Evolutionary conservation across 2,888 invertebrate species (phyloP).

Genomic region (Chrysolina americana): DNA sequence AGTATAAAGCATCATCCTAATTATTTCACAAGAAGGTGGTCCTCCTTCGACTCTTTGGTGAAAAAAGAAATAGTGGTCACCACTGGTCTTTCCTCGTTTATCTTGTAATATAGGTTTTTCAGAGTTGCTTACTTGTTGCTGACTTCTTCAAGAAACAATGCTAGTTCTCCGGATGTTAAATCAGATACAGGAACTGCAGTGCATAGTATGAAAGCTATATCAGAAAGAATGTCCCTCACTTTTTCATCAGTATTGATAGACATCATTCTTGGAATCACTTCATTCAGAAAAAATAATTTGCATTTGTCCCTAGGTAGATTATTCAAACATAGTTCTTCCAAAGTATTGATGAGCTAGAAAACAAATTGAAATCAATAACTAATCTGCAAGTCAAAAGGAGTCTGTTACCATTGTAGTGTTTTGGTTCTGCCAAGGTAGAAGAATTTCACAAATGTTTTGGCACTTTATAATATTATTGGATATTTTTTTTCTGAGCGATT

Average conservation of each 20-base stretch:
- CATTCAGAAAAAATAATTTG: constrained; percentile 44
- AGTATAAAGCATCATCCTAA: too few species aligned
- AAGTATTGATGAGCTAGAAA: constrained; percentile 46
- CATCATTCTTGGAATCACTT: constrained; percentile 53
- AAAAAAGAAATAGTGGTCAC: too few species aligned
- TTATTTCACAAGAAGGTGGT: too few species aligned
- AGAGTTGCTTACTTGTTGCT: constrained; percentile 46
- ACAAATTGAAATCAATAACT: not conserved
- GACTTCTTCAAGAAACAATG: constrained; percentile 45
- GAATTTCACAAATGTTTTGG: constrained; percentile 33
- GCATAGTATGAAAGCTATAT: constrained; percentile 51
- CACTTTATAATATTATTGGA: constrained; percentile 24
- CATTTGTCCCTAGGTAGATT: constrained; percentile 40
- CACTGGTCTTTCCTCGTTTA: too few species aligned
- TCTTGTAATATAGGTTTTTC: not conserved
- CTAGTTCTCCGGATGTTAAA: constrained; percentile 45
- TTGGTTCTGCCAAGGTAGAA: constrained; percentile 36
- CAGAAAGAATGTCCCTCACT: constrained; percentile 45
- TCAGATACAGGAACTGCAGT: constrained; percentile 43
- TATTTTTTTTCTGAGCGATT: constrained; percentile 32
- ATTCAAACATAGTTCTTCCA: constrained; percentile 46
- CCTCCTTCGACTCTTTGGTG: too few species aligned
- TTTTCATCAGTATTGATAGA: constrained; percentile 37
- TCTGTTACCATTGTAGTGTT: constrained; percentile 33
- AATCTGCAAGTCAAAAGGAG: not conserved